Evolutionary conservation across 2,113 vertebrate species (phyloP).

Genomic region (Daboia siamensis): DNA sequence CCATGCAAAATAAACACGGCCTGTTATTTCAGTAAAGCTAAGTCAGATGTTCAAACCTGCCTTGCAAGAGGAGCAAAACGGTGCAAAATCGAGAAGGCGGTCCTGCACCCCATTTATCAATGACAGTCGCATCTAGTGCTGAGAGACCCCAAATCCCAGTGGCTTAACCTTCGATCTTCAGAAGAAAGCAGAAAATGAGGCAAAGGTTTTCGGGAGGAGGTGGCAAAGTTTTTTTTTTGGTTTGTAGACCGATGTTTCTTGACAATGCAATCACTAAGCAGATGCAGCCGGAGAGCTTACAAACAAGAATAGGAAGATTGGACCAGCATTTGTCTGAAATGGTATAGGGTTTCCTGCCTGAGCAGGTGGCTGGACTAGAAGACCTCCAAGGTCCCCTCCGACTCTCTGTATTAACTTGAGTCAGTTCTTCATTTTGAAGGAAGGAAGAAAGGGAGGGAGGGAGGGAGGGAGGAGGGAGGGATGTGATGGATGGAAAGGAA

Average conservation of each 20-base stretch:
- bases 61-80: background rate
- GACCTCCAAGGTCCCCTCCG: too few species aligned
- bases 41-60: slow-evolving; percentile 74
- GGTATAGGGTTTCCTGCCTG: too few species aligned
- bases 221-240: too few species aligned
- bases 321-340: too few species aligned
- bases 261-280: background rate
- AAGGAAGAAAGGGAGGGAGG: background rate
- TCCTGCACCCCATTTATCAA: background rate
- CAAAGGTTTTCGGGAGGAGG: background rate
- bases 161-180: background rate
- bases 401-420: too few species aligned
- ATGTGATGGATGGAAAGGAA: background rate
- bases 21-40: slow-evolving; percentile 81
- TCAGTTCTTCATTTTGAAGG: too few species aligned
- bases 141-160: background rate
- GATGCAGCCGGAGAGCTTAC: too few species aligned
- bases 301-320: too few species aligned
- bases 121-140: background rate
- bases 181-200: background rate
- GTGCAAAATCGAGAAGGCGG: slow-evolving; percentile 27
- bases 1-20: slow-evolving; percentile 84
- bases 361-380: too few species aligned
- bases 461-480: background rate
- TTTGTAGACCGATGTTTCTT: too few species aligned